Conservation (phyloP, 2,113 vertebrate genomes). For the Bagarius yarrelli region DNA sequence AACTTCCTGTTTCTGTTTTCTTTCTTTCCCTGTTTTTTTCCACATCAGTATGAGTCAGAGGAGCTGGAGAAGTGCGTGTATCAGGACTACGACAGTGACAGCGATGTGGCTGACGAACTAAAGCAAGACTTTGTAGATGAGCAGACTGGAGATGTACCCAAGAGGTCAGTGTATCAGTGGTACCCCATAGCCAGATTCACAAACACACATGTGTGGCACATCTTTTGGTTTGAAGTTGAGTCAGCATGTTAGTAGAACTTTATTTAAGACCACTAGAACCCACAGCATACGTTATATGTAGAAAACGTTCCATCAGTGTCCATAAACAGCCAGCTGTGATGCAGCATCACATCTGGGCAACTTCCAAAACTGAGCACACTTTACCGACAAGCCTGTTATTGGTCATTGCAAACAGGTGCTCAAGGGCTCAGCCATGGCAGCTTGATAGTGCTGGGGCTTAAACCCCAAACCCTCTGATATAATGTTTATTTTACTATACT, state of each 20-base stretch:
- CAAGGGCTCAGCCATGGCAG: background rate
- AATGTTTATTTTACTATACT: background rate
- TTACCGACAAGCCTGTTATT: background rate
- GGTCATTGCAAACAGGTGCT: background rate
- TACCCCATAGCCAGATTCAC: background rate
- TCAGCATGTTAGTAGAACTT: background rate
- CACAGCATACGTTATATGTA: background rate
- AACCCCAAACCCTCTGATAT: background rate
- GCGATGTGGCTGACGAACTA: constrained; percentile 92
- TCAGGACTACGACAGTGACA: constrained; percentile 97
- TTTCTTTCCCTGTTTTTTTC: background rate
- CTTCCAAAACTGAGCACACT: background rate
- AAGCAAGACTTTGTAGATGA: constrained; percentile 97
- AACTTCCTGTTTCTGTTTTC: background rate
- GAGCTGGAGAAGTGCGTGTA: constrained; percentile 94
- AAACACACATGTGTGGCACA: background rate
- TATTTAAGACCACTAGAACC: background rate
- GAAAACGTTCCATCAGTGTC: background rate
- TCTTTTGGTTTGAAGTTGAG: background rate
- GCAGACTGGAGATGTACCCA: constrained; percentile 89
- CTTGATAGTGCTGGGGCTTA: background rate
- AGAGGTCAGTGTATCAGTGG: constrained; percentile 75
- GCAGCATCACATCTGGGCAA: background rate
- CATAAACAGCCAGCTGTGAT: background rate
- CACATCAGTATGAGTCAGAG: constrained; percentile 90